Evolutionary conservation across 2,797 vertebrate genomes (phyloP), one percentile per base, ranked within the genome.

Genomic region (Clarias pachynema): DNA sequence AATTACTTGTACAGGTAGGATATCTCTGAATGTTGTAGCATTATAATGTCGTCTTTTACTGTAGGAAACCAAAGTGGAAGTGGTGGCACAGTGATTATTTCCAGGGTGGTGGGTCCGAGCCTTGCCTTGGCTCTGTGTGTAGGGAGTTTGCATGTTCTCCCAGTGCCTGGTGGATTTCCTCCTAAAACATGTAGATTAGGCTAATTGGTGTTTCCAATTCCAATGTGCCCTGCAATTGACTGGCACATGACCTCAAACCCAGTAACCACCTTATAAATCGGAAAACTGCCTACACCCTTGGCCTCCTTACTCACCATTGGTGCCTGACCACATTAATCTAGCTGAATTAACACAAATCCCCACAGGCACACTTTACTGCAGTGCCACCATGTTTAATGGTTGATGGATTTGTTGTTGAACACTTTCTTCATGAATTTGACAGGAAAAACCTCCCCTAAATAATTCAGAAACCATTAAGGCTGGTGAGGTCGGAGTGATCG

Each of bases 381-480:
- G 9, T 72, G 37, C 20, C 4, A 14, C 2, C 0, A 9, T 40
- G 22, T 49, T 72, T 73, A 49, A 26, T 26, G 16, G 14, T 26
- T 73, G 69, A n/a, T 8, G 40, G 40, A 70, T 72, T 72, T n/a
- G 22, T 44, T 72, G 37, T 44, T 72, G 69, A 74, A 53, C 53
- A 3, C n/a, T 26, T 74, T 74, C 72, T 53, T 74, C 44, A 53
- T 49, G 12, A 49, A 73, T 16, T 40, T 16, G 24, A 49, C 5
- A 49, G n/a, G 9, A 0, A 6, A 26, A 31, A 57, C 7, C 8
- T 1, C 59, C 9, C 9, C 29, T 79, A 29, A 62, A 26, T 60
- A 40, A 40, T 62, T 2, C 22, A 62, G 12, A 62, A 44, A 63
- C 34, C 10, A 78, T 77, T 77, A 59, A 4, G 7, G 18, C 2